Evolutionary conservation across 2,113 vertebrate species (phyloP), one percentile per base, ranked within the genome.

Genomic region (Prionailurus bengalensis): DNA sequence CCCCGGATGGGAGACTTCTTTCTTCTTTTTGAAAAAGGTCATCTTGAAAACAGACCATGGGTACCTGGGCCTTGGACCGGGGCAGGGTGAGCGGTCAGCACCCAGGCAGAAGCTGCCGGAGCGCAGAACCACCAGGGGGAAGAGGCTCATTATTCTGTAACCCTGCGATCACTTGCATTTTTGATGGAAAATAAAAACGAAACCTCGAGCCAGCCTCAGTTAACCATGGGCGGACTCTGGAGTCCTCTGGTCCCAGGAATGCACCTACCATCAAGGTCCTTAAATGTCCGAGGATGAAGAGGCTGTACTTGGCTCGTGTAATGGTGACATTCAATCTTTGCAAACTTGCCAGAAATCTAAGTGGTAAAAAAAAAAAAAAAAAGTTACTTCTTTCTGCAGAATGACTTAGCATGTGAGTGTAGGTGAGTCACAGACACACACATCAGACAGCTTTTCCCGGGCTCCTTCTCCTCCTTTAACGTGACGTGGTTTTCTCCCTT

Each of bases 271-370:
- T 98, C 27, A 99, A 98, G 0, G 99, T 99, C 81, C 98, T 96
- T 91, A 99, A 91, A 39, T 99, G 99, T 61, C 99, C 99, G 4
- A 99, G 98, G 95, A 99, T 99, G 89, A 99, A 99, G 66, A 99
- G 99, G 97, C 99, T 99, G 91, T 96, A 99, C 9, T 98, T 99
- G 96, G 99, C 99, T 91, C 99, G 98, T 0, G 99, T 99, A 15
- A 99, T 99, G n/a, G 99, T 99, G 74, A 99, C 99, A 0, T 99
- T 99, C 98, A 99, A 89, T 5, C 99, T 98, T 95, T 99, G 99
- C 33, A 99, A 98, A 97, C 99, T 99, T 3, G 98, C 99, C 97
- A 99, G 97, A 95, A 99, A 99, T 63, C 99, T 99, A 93, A 29
- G 95, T 7, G 86, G 96, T 96, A 3, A 16, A 86, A 85, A 94